Percentiles rank a stretch among this genome's conserved stretches.
phyloP scores from a whole-genome alignment of 1,140 invertebrate genomes.

The Tetranychus urticae region DNA sequence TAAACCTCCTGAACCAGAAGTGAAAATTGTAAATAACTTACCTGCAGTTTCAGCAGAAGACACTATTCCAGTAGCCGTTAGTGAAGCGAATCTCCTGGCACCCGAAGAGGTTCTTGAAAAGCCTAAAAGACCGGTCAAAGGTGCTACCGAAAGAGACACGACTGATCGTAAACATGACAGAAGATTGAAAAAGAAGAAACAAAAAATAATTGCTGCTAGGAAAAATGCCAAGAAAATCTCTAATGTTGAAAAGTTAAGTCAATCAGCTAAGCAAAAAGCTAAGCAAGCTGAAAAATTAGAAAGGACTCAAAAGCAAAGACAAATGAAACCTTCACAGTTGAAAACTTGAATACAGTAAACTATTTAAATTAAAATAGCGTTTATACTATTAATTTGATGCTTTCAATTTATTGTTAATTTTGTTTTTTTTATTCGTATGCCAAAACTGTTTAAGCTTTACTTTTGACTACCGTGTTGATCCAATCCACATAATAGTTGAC shows the following conservation, averaged over 20 bases:
- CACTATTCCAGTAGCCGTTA: slow-evolving; percentile 63
- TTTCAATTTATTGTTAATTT: no score
- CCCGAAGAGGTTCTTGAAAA: slow-evolving; percentile 68
- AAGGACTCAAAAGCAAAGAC: no score
- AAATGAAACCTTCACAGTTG: no score
- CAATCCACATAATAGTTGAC: slow-evolving; percentile 86
- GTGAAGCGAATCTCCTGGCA: slow-evolving; percentile 60
- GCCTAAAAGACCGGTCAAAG: slow-evolving; percentile 47
- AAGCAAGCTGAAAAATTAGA: no score
- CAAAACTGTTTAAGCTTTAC: no score
- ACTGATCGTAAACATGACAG: slow-evolving; percentile 75
- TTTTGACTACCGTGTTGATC: slow-evolving; percentile 29
- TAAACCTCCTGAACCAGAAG: slow-evolving; percentile 51
- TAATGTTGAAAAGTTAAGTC: no score
- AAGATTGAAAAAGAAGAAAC: slow-evolving; percentile 48
- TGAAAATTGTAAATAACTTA: slow-evolving; percentile 71
- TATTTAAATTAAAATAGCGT: no score
- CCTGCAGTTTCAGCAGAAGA: slow-evolving; percentile 83
- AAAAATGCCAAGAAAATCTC: no score
- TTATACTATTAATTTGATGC: no score
- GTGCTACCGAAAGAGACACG: slow-evolving; percentile 46
- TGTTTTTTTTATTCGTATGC: no score
- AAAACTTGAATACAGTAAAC: no score
- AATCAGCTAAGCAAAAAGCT: no score
- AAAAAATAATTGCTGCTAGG: not conserved